These are phyloP conservation scores for Philypnodon macrostomus DNA, from an alignment of 2,797 vertebrate species.

Conservation along the genomic window DNA sequence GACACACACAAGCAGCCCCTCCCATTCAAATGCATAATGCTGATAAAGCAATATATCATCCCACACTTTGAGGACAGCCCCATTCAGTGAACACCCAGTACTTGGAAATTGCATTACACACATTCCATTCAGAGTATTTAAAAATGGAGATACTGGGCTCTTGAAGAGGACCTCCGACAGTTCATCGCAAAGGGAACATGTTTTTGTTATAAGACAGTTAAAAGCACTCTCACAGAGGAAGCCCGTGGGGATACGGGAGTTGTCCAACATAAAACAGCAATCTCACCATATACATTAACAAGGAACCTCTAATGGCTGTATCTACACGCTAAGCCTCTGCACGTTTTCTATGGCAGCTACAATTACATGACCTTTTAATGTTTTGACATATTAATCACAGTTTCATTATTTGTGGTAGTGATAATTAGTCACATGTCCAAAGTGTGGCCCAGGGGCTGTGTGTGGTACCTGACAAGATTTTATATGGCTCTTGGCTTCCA, in stretches of 20 bases:
- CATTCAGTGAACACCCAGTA: slow-evolving; percentile 52
- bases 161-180: slow-evolving; percentile 43
- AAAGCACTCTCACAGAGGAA: slow-evolving; percentile 20
- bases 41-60: slow-evolving; percentile 55
- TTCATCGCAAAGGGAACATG: slow-evolving; percentile 38
- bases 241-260: slow-evolving; percentile 32
- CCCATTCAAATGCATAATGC: slow-evolving; percentile 33
- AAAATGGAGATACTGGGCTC: slow-evolving; percentile 64
- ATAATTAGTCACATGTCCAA: neutral
- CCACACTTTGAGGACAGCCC: slow-evolving; percentile 44
- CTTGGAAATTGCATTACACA: slow-evolving; percentile 68
- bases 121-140: slow-evolving; percentile 59
- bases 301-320: slow-evolving; percentile 3
- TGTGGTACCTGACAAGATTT: neutral
- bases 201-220: slow-evolving; percentile 40
- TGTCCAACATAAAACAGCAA: slow-evolving; percentile 40
- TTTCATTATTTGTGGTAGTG: neutral
- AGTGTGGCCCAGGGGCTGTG: too few relatives aligned
- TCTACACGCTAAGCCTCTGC: neutral
- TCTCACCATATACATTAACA: slow-evolving; percentile 26
- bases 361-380: slow-evolving; percentile 1
- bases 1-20: slow-evolving; percentile 22
- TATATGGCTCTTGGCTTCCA: too few relatives aligned
- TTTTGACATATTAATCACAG: neutral
- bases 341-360: slow-evolving; percentile 2